Evolutionary conservation across 2,113 vertebrate species (phyloP).

Genomic region (Chaetura pelagica): DNA sequence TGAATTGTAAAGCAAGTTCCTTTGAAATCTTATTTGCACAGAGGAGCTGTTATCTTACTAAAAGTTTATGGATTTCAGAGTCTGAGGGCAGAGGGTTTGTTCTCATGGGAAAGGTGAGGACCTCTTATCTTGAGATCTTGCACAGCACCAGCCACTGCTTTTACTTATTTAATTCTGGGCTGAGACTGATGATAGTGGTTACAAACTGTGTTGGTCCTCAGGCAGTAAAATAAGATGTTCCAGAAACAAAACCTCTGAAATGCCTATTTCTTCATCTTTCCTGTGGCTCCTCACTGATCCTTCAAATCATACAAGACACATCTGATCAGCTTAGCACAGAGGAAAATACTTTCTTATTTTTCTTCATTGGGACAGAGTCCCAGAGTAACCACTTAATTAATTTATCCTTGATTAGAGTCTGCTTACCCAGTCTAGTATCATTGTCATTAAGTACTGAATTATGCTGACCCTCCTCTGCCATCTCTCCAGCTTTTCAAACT

Average conservation of each 20-base stretch:
- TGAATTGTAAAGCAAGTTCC: not conserved
- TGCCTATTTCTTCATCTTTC: not conserved
- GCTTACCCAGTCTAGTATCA: not conserved
- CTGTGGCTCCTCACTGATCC: rapidly evolving
- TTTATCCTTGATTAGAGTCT: not conserved
- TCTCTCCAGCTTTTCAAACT: not conserved
- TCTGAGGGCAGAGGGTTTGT: not conserved
- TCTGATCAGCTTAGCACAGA: not conserved
- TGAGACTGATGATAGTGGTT: not conserved
- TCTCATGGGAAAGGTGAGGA: not conserved
- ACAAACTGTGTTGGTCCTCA: not conserved
- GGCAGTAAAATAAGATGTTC: not conserved
- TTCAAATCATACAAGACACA: not conserved
- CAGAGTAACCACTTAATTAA: not conserved
- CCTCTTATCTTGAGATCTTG: rapidly evolving
- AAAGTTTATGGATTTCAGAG: not conserved
- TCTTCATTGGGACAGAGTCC: not conserved
- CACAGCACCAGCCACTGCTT: not conserved
- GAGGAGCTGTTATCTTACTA: not conserved
- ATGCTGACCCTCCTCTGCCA: not conserved
- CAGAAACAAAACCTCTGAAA: not conserved
- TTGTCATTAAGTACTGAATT: not conserved
- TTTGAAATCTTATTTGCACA: not conserved
- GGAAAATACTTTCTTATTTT: not conserved
- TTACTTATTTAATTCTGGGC: not conserved